Percentiles rank a stretch among this genome's conserved stretches.
phyloP scores from a whole-genome alignment of 2,797 vertebrate genomes.

The Gorsachius magnificus region DNA sequence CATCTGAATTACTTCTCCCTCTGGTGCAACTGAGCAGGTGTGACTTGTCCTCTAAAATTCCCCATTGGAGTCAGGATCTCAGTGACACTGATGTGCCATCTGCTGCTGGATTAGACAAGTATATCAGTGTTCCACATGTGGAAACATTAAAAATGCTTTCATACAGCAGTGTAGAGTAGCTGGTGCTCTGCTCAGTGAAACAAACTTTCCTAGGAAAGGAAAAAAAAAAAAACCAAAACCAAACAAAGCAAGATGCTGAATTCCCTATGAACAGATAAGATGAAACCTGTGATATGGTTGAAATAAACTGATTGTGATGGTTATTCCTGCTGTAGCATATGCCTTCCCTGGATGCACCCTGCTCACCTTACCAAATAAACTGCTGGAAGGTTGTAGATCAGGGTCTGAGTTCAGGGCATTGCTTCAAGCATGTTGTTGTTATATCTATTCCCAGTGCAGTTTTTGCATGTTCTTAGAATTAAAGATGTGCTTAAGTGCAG shows the following conservation, averaged over 20 bases:
- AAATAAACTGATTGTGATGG: not conserved
- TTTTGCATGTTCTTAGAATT: conserved; percentile 11
- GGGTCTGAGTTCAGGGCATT: not conserved
- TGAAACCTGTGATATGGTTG: not conserved
- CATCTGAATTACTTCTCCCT: not conserved
- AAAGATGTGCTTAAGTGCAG: not conserved
- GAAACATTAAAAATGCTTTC: not conserved
- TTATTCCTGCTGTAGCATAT: not conserved
- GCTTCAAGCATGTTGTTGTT: not conserved
- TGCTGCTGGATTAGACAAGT: conserved; percentile 10
- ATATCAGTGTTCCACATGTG: not conserved
- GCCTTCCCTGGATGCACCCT: not conserved
- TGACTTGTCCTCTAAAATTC: conserved; percentile 24
- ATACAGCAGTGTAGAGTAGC: not conserved
- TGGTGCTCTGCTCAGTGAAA: not conserved
- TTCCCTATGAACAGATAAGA: not conserved
- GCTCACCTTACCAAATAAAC: not conserved
- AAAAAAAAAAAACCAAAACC: not conserved
- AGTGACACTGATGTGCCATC: not conserved
- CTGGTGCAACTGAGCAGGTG: conserved; percentile 24
- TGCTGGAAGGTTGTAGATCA: not conserved
- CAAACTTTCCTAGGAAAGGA: not conserved
- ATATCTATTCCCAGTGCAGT: not conserved
- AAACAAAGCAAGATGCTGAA: not conserved
- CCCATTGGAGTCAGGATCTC: not conserved